Percentiles rank a stretch among this genome's conserved stretches.
Evolutionary conservation across 2,113 vertebrate species (phyloP).

Genomic region (Regulus satrapa): DNA sequence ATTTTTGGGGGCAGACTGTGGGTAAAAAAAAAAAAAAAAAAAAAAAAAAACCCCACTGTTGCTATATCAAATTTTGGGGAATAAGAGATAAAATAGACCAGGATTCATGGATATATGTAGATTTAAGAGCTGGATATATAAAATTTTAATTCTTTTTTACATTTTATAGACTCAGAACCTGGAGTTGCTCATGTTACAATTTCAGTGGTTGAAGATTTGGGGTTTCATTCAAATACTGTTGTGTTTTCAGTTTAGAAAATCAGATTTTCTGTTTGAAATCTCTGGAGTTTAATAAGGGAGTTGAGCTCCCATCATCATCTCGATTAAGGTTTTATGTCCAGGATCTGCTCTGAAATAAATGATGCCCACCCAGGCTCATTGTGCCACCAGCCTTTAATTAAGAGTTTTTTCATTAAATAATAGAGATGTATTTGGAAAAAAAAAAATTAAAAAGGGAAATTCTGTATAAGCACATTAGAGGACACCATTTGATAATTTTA

Average conservation of each 20-base stretch:
- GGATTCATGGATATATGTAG: not conserved
- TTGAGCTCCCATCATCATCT: not conserved
- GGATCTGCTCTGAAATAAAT: not conserved
- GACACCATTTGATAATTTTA: not conserved
- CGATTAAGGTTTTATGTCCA: not conserved
- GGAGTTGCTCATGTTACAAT: not conserved
- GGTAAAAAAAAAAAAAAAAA: not conserved
- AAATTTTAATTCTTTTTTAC: not conserved
- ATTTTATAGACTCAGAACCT: not conserved
- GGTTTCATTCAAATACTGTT: not conserved
- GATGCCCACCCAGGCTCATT: not conserved
- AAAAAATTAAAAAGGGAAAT: not conserved
- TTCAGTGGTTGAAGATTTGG: not conserved
- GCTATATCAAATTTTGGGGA: not conserved
- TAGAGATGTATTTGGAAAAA: not conserved
- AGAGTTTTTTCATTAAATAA: not conserved
- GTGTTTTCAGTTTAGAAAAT: not conserved
- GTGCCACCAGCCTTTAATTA: not conserved
- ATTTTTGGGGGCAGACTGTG: not conserved
- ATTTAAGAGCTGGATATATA: not conserved
- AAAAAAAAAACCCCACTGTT: no score
- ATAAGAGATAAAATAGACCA: not conserved
- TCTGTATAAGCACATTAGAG: not conserved
- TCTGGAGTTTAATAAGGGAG: not conserved
- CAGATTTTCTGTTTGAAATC: not conserved